These are phyloP conservation scores for Gortyna flavago DNA, from an alignment of 2,888 invertebrate species.

Conservation along the genomic window DNA sequence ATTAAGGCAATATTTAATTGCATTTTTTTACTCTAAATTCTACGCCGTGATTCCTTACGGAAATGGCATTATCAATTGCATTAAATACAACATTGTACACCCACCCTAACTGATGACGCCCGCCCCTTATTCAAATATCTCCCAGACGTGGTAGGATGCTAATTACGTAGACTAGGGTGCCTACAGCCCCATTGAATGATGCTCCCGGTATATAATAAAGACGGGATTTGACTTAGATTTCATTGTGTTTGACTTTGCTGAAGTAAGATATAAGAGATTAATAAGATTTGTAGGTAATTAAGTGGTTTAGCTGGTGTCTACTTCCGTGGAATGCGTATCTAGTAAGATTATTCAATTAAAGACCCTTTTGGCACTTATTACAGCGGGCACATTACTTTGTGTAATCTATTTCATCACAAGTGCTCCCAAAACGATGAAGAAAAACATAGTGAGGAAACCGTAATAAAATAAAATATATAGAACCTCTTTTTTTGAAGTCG, in stretches of 20 bases:
- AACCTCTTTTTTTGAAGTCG: too few relatives aligned
- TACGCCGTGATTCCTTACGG: too few relatives aligned
- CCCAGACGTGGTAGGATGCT: conserved; percentile 81
- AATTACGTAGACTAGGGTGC: conserved; percentile 82
- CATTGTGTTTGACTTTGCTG: conserved; percentile 36
- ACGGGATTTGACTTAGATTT: conserved; percentile 59
- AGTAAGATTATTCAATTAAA: not conserved
- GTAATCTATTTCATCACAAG: not conserved
- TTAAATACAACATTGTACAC: conserved; percentile 22
- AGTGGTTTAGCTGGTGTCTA: not conserved
- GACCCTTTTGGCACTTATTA: not conserved
- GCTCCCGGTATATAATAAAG: conserved; percentile 67
- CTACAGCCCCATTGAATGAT: conserved; percentile 73
- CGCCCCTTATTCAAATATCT: conserved; percentile 82
- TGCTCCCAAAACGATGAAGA: not conserved
- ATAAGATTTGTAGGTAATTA: conserved; percentile 23
- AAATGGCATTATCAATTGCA: conserved; percentile 7
- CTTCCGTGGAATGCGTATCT: not conserved
- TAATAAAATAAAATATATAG: too few relatives aligned
- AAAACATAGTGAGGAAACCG: not conserved
- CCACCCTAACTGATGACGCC: conserved; percentile 44
- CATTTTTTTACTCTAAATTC: too few relatives aligned
- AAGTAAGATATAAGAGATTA: conserved; percentile 15
- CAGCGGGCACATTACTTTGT: not conserved
- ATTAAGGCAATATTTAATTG: too few relatives aligned